These are phyloP conservation scores for Xestia sexstrigata DNA, from an alignment of 2,888 invertebrate species.

Conservation along the genomic window DNA sequence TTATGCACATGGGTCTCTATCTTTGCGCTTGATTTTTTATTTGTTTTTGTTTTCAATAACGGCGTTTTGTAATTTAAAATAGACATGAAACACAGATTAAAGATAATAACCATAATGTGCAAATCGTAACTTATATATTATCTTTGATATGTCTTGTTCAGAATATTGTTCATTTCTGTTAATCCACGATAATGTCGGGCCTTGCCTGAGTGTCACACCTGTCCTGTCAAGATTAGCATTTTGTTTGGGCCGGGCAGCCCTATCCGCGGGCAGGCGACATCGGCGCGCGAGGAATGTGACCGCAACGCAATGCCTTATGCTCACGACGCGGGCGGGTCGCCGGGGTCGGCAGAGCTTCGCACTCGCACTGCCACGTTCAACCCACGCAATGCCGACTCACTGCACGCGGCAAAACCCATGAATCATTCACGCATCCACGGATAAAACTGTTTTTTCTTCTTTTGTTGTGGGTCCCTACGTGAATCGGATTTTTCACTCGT, in stretches of 20 bases:
- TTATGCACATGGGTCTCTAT: background rate
- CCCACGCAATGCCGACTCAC: constrained; percentile 72
- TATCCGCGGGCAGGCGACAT: constrained; percentile 57
- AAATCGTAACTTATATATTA: background rate
- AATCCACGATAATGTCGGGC: constrained; percentile 11
- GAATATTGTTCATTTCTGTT: constrained; percentile 1
- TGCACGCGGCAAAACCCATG: constrained; percentile 73
- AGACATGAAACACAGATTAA: background rate
- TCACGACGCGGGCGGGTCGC: constrained; percentile 45
- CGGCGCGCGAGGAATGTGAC: constrained; percentile 78
- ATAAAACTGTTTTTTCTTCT: constrained; percentile 62
- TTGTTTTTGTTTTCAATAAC: background rate
- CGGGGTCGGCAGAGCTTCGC: constrained; percentile 60
- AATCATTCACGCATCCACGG: constrained; percentile 74
- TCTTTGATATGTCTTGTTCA: background rate
- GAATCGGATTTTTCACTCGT: constrained; percentile 51
- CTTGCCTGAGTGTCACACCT: constrained; percentile 25
- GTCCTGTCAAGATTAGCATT: constrained; percentile 50
- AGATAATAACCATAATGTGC: background rate
- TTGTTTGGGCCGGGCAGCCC: constrained; percentile 47
- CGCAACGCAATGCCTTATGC: constrained; percentile 73
- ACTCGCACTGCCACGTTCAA: constrained; percentile 52
- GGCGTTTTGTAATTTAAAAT: background rate
- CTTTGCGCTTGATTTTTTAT: background rate
- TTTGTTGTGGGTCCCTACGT: constrained; percentile 54